Evolutionary conservation across 64 coral and sea anemone genomes (phyloP).

Genomic region (Porites lutea): DNA sequence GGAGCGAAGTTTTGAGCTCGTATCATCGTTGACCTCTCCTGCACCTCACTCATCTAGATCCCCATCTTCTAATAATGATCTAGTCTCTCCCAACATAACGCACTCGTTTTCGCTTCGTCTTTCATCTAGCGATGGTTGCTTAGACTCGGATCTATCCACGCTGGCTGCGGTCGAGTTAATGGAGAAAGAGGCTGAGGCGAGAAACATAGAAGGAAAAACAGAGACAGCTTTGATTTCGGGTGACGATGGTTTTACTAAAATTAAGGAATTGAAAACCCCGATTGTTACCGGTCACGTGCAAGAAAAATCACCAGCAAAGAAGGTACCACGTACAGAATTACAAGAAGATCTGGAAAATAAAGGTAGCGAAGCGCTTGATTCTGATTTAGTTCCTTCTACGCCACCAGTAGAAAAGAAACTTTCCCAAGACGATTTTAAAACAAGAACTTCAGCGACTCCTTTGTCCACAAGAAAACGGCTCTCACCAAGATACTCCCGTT

Average conservation of each 20-base stretch:
- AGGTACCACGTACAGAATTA: neutral
- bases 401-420: neutral
- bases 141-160: slow-evolving; percentile 51
- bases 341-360: neutral
- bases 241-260: slow-evolving; percentile 3
- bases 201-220: neutral
- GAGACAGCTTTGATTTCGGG: neutral
- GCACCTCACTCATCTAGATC: neutral
- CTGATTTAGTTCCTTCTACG: slow-evolving; percentile 1
- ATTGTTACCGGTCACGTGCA: neutral
- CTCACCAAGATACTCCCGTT: neutral
- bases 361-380: neutral
- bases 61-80: neutral
- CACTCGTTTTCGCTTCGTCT: slow-evolving; percentile 2
- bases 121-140: slow-evolving; percentile 31
- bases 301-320: slow-evolving; percentile 23
- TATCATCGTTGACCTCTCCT: neutral
- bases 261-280: neutral
- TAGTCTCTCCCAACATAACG: neutral
- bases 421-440: slow-evolving; percentile 11
- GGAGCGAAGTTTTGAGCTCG: slow-evolving; percentile 13
- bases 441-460: slow-evolving; percentile 8
- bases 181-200: slow-evolving; percentile 33
- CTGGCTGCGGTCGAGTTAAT: slow-evolving; percentile 61
- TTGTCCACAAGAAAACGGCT: slow-evolving; percentile 21